These are phyloP conservation scores for Danio albolineatus DNA, from an alignment of 2,797 vertebrate species.

Conservation along the genomic window DNA sequence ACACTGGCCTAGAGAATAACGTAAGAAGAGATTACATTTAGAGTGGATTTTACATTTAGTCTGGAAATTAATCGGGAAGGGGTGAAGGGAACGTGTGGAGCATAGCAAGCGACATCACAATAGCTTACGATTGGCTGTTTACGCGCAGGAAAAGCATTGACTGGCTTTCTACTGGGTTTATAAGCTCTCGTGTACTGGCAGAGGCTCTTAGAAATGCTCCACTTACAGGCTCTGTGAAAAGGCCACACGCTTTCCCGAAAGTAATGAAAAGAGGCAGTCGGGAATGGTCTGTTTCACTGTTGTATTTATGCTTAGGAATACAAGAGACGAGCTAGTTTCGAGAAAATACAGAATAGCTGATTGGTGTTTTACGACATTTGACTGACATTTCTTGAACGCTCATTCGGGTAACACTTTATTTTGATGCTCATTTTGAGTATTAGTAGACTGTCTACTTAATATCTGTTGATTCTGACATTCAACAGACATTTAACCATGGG, in stretches of 20 bases:
- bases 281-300: not conserved
- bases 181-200: constrained; percentile 33
- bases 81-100: constrained; percentile 15
- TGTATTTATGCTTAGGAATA: not conserved
- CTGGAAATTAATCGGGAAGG: constrained; percentile 40
- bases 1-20: constrained; percentile 41
- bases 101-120: constrained; percentile 14
- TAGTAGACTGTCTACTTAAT: no score
- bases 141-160: constrained; percentile 26
- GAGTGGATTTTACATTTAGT: constrained; percentile 49
- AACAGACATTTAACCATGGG: no score
- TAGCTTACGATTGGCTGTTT: constrained; percentile 33
- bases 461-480: no score
- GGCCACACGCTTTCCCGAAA: constrained; percentile 47
- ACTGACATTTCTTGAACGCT: not conserved
- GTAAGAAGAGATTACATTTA: constrained; percentile 51
- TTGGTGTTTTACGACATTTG: not conserved
- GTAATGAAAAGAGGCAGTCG: constrained; percentile 70
- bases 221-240: constrained; percentile 68
- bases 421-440: no score
- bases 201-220: constrained; percentile 71
- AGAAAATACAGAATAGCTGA: not conserved
- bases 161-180: constrained; percentile 26
- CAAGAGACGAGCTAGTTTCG: not conserved
- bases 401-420: no score